Evolutionary conservation across 2,797 vertebrate species (phyloP).

Genomic region (Myotis vivesi): DNA sequence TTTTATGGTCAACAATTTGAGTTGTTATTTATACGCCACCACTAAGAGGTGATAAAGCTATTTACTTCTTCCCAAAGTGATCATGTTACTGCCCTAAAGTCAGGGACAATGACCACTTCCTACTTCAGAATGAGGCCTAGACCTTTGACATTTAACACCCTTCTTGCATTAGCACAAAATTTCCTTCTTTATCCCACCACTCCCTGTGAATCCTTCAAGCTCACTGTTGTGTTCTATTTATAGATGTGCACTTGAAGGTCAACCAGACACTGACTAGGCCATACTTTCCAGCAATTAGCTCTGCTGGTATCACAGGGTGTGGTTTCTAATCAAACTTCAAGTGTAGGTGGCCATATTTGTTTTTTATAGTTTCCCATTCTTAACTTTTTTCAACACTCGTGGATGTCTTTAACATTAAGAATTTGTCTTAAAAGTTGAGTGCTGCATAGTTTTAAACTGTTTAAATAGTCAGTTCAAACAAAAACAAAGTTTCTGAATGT

Average conservation of each 20-base stretch:
- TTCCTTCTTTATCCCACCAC: neutral
- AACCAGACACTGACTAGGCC: neutral
- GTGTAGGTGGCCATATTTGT: neutral
- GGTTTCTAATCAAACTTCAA: neutral
- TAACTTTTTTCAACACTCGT: neutral
- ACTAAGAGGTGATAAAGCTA: neutral
- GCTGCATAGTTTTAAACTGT: slow-evolving; percentile 16
- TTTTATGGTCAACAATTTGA: neutral
- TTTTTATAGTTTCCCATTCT: neutral
- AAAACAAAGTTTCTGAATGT: slow-evolving; percentile 13
- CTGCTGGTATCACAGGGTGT: neutral
- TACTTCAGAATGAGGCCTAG: neutral
- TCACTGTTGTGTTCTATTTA: neutral
- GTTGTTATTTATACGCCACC: neutral
- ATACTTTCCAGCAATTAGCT: neutral
- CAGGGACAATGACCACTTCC: neutral
- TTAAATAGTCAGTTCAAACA: slow-evolving; percentile 15
- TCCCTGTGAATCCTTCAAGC: neutral
- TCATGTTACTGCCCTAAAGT: neutral
- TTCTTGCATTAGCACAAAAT: neutral
- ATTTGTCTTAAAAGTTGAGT: slow-evolving; percentile 13
- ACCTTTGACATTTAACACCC: neutral
- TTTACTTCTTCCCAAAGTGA: neutral
- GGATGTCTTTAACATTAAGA: slow-evolving; percentile 14
- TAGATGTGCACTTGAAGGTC: neutral